Percentiles rank a stretch among this genome's conserved stretches.
These are phyloP conservation scores for Aurelia coerulea DNA, from an alignment of 30 jellyfish, hydroid and myxozoan species.

Conservation along the genomic window DNA sequence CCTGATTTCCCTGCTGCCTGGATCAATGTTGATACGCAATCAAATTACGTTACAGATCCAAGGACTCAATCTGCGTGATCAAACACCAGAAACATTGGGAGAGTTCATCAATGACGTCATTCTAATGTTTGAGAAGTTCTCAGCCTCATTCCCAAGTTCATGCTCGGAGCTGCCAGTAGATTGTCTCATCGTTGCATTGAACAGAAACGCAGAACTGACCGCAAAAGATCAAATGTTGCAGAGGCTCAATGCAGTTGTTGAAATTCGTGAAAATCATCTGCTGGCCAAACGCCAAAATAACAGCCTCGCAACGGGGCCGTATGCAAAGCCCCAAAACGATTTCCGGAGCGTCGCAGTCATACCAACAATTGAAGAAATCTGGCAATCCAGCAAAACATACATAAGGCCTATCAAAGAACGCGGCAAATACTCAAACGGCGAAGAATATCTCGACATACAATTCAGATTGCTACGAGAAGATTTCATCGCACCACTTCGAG, in stretches of 20 bases:
- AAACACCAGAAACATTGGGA: background rate
- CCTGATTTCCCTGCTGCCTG: constrained; percentile 11
- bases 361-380: constrained; percentile 60
- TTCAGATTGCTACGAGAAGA: constrained; percentile 72
- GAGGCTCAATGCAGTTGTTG: background rate
- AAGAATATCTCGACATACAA: constrained; percentile 68
- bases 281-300: background rate
- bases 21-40: background rate
- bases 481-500: constrained; percentile 64
- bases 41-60: background rate
- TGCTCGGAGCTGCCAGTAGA: constrained; percentile 26
- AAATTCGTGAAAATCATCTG: constrained; percentile 7
- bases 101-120: constrained; percentile 4
- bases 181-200: background rate
- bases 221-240: background rate
- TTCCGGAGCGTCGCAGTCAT: constrained; percentile 49
- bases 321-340: constrained; percentile 52
- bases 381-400: constrained; percentile 2
- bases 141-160: background rate
- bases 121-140: background rate
- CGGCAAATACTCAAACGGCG: constrained; percentile 48
- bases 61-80: background rate
- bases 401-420: constrained; percentile 72
- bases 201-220: background rate
- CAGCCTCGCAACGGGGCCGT: background rate